These are phyloP conservation scores for Poeciliopsis gracilis DNA, from an alignment of 2,797 vertebrate species.

Conservation along the genomic window DNA sequence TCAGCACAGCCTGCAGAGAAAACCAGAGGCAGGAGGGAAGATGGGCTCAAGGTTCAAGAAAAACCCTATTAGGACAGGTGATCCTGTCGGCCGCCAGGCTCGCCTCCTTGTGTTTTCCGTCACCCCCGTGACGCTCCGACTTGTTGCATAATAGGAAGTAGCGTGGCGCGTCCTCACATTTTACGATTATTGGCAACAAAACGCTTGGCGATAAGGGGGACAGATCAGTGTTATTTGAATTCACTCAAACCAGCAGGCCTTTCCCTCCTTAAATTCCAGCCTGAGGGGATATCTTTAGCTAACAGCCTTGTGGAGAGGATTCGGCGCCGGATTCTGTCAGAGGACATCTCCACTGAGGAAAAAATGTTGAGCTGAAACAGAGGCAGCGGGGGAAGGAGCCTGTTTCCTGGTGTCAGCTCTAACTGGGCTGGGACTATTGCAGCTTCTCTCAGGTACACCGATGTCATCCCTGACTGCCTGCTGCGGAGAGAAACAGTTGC, in stretches of 20 bases:
- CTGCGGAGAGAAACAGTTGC: slow-evolving; percentile 71
- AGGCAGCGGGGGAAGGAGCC: slow-evolving; percentile 65
- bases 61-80: slow-evolving; percentile 62
- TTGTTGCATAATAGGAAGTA: slow-evolving; percentile 21
- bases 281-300: slow-evolving; percentile 70
- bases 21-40: slow-evolving; percentile 61
- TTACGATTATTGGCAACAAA: slow-evolving; percentile 57
- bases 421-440: slow-evolving; percentile 75
- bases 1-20: slow-evolving; percentile 72
- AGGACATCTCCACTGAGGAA: slow-evolving; percentile 72
- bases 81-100: slow-evolving; percentile 54
- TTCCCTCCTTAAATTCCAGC: slow-evolving; percentile 67
- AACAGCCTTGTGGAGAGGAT: slow-evolving; percentile 61
- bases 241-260: slow-evolving; percentile 68
- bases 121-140: slow-evolving; percentile 31
- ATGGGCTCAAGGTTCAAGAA: slow-evolving; percentile 69
- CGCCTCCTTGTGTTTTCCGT: slow-evolving; percentile 12
- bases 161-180: slow-evolving; percentile 47
- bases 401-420: slow-evolving; percentile 77
- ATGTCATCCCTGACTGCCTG: slow-evolving; percentile 74
- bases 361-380: slow-evolving; percentile 68
- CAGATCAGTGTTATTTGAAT: slow-evolving; percentile 70
- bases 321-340: slow-evolving; percentile 69
- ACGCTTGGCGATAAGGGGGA: slow-evolving; percentile 56
- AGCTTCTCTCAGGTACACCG: slow-evolving; percentile 73